phyloP scores from a whole-genome alignment of 2,797 vertebrate genomes.

The Sebastes itinus region DNA sequence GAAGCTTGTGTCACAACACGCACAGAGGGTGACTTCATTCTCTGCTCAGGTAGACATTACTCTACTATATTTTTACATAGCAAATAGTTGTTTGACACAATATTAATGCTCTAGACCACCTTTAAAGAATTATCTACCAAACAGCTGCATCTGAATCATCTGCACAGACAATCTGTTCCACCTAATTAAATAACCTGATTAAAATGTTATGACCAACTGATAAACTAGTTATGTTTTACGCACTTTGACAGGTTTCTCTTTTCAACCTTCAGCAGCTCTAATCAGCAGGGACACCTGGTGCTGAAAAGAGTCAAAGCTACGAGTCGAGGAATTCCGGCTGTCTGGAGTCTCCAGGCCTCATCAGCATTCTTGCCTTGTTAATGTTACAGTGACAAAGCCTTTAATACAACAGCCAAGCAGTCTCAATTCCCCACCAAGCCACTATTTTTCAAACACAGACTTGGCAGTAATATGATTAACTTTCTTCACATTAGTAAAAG shows the following conservation, averaged over 20 bases:
- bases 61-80: too few species aligned
- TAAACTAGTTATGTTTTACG: constrained; percentile 11
- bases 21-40: too few species aligned
- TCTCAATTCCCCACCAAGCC: constrained; percentile 11
- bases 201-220: constrained; percentile 1
- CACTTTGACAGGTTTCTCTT: constrained; percentile 48
- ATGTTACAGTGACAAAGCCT: constrained; percentile 54
- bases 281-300: constrained; percentile 12
- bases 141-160: constrained; percentile 28
- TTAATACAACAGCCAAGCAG: constrained; percentile 27
- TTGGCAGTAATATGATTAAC: constrained; percentile 32
- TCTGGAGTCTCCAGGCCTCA: constrained; percentile 19
- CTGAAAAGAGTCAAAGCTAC: constrained; percentile 39
- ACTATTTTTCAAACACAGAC: constrained; percentile 45
- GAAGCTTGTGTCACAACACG: too few species aligned
- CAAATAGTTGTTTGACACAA: too few species aligned
- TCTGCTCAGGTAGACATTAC: too few species aligned
- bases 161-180: constrained; percentile 9
- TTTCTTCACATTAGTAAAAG: constrained; percentile 44
- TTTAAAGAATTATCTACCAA: constrained; percentile 11
- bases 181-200: constrained; percentile 43
- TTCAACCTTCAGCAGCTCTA: constrained; percentile 45
- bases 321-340: constrained; percentile 22
- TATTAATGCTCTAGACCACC: too few species aligned
- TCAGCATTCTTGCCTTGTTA: constrained; percentile 41